phyloP scores from a whole-genome alignment of 2,888 invertebrate genomes.

The Pharmacophagus antenor region DNA sequence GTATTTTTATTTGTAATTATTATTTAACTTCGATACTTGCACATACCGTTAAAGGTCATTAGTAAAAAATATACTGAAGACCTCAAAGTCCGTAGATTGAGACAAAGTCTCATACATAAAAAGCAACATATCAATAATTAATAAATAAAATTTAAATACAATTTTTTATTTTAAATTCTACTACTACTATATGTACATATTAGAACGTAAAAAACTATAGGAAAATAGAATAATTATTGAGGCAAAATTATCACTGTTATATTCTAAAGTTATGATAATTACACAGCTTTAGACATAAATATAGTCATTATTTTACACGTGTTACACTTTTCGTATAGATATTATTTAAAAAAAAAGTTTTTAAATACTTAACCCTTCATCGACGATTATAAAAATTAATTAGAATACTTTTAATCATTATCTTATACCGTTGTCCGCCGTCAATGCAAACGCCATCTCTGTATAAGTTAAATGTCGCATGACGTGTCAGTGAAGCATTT shows the following conservation, averaged over 20 bases:
- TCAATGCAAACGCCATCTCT: constrained; percentile 15
- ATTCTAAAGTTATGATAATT: neutral
- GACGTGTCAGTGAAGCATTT: constrained; percentile 15
- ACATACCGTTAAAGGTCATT: too few species aligned
- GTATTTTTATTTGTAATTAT: too few species aligned
- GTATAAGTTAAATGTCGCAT: constrained; percentile 23
- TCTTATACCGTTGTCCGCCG: neutral
- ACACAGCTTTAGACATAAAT: neutral
- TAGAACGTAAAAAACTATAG: neutral
- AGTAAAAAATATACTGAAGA: too few species aligned
- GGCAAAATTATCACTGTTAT: neutral
- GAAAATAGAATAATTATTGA: neutral
- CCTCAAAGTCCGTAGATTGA: too few species aligned
- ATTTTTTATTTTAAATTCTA: too few species aligned
- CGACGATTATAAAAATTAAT: too few species aligned
- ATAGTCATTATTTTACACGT: neutral
- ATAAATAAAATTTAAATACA: too few species aligned
- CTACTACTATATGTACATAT: too few species aligned
- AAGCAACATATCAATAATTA: too few species aligned
- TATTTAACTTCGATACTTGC: too few species aligned
- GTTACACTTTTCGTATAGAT: neutral
- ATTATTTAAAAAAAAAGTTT: neutral
- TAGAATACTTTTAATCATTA: neutral
- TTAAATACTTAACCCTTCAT: neutral
- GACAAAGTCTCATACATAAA: too few species aligned